Base-by-base conservation (phyloP, 2,797 vertebrate species). In the Helicolenus hilgendorfi region DNA sequence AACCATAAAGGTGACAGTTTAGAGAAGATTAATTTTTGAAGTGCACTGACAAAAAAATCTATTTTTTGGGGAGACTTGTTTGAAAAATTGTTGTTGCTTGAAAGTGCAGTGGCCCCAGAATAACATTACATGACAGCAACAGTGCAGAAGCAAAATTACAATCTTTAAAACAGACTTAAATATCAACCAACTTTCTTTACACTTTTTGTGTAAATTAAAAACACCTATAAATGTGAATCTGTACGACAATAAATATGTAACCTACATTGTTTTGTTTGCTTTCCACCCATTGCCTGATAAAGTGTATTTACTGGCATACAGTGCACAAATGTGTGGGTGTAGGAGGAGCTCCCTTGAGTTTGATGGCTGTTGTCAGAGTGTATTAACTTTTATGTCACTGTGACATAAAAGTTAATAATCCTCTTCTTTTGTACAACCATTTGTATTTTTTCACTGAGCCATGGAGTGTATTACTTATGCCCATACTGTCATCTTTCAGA, bases 291-390 rank as follows among this genome's bases (percentile, higher is more conserved):
- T 64, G 15, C n/a, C n/a, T 20, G 2, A 2, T 59, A 29, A 15
- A 56, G 20, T 49, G 53, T 72, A 31, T 80, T 76, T 64, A 24
- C 62, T 71, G 38, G n/a, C 10, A 67, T 6, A 7, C 14, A 41
- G 38, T 41, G 38, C 56, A 27, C 13, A 64, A 27, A 69, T 15
- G 13, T 33, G 4, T 71, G 63, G 18, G 15, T 9, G 68, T 69
- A 62, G 71, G 67, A 85, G 14, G 38, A 68, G 5, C 41, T 70
- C 41, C 63, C 63, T 64, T 67, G 59, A 68, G 49, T 69, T 81
- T 59, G 22, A 56, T 73, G n/a, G 67, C 53, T 85, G 71, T 67
- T 35, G 15, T 41, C 38, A 15, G 38, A 41, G 38, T 15, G 0
- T 41, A 41, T 41, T 49, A 49, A 49, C 45, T 20, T 49, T 49